A percentile compares a stretch with the other conserved stretches of the same genome.
phyloP scores from a whole-genome alignment of 2,888 invertebrate genomes.

The Tetranychus truncatus region DNA sequence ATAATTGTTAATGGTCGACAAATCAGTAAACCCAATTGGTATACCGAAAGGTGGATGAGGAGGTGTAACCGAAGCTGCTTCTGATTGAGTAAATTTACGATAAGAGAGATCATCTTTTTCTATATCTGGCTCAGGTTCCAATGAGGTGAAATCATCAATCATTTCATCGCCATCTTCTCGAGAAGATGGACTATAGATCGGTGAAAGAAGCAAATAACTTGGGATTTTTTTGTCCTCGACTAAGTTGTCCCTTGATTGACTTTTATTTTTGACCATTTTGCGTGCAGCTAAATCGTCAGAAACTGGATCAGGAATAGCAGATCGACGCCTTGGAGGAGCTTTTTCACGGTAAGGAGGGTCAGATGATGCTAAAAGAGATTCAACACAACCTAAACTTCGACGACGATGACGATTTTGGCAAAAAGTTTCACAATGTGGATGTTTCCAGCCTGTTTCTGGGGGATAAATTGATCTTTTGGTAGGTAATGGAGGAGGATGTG shows the following conservation, averaged over 20 bases:
- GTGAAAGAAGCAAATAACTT: conserved; percentile 24
- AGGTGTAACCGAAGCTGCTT: conserved; percentile 40
- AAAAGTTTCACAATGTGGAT: neutral
- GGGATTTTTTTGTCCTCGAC: conserved; percentile 13
- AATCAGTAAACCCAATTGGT: conserved; percentile 61
- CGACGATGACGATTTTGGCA: neutral
- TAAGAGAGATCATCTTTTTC: conserved; percentile 25
- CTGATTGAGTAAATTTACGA: conserved; percentile 23
- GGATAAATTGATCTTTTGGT: neutral
- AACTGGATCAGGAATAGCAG: conserved; percentile 45
- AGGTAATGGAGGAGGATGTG: neutral
- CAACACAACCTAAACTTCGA: neutral
- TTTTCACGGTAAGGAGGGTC: conserved; percentile 20
- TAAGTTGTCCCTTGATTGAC: neutral
- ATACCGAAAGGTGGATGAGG: conserved; percentile 71
- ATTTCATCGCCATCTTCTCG: neutral
- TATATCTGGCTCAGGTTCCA: conserved; percentile 15
- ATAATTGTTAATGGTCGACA: conserved; percentile 63
- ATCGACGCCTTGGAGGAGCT: conserved; percentile 31
- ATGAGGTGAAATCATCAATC: conserved; percentile 5
- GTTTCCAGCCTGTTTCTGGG: neutral
- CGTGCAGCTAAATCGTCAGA: conserved; percentile 54
- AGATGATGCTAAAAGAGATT: neutral
- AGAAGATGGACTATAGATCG: conserved; percentile 23
- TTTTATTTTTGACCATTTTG: conserved; percentile 12